Percentiles rank a stretch among this genome's conserved stretches.
phyloP scores from a whole-genome alignment of 2,113 vertebrate genomes.

The Sceloporus tristichus region DNA sequence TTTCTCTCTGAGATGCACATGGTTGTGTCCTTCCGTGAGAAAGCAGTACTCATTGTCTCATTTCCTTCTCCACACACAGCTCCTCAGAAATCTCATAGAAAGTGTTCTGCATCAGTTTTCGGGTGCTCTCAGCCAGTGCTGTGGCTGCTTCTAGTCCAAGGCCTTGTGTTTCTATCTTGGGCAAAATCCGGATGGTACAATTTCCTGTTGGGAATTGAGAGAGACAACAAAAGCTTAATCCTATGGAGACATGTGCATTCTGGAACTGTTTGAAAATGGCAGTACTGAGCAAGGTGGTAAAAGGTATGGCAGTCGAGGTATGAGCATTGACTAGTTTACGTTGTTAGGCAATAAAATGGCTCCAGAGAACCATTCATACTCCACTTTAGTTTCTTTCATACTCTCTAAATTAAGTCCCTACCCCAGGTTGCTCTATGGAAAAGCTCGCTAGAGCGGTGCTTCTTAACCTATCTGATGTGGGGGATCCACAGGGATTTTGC shows the following conservation, averaged over 20 bases:
- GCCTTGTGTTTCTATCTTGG: slow-evolving; percentile 28
- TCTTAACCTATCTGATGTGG: too few relatives aligned
- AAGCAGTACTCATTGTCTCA: not conserved
- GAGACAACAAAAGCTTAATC: not conserved
- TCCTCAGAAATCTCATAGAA: slow-evolving; percentile 20
- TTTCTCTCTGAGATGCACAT: not conserved
- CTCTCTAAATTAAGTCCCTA: not conserved
- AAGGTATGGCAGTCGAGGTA: not conserved
- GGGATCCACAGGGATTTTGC: too few relatives aligned
- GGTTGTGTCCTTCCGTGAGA: not conserved
- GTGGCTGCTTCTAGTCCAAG: not conserved
- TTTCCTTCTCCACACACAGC: not conserved
- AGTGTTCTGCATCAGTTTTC: not conserved
- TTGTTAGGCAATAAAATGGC: not conserved
- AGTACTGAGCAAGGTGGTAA: not conserved
- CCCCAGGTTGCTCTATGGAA: too few relatives aligned
- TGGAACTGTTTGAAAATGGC: not conserved
- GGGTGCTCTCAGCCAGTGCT: not conserved
- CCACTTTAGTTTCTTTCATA: not conserved
- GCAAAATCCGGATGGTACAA: slow-evolving; percentile 21
- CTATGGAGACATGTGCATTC: not conserved
- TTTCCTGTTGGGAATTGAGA: not conserved
- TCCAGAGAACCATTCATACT: not conserved
- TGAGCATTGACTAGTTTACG: not conserved
- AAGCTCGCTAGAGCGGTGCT: too few relatives aligned